Conservation (phyloP, 2,797 vertebrate species). For the Nyctalus aviator region DNA sequence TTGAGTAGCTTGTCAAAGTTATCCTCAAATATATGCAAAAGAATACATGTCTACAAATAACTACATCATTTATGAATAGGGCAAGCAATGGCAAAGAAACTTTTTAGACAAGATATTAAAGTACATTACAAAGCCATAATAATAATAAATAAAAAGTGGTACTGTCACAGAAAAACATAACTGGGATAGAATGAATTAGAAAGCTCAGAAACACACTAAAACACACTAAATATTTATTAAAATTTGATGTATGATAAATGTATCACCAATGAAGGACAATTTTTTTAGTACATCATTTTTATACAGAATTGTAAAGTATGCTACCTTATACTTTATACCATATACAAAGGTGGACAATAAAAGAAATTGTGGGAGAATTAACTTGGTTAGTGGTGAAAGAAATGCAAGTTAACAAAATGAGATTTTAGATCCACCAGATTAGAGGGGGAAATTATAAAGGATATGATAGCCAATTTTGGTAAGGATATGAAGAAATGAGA, state of each 20-base stretch:
- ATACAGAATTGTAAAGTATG: background rate
- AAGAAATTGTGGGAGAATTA: background rate
- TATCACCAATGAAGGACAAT: background rate
- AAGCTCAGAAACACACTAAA: background rate
- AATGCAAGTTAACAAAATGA: background rate
- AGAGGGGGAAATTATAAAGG: background rate
- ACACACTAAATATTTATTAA: background rate
- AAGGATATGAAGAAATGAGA: background rate
- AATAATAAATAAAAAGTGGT: background rate
- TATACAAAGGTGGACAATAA: background rate
- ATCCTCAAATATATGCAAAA: background rate
- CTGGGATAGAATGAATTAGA: background rate
- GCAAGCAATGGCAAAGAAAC: background rate
- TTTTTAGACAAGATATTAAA: background rate
- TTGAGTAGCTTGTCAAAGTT: background rate
- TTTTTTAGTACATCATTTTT: background rate
- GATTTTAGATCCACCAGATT: background rate
- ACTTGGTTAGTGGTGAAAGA: background rate
- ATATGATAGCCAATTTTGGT: background rate
- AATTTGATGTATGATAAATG: background rate
- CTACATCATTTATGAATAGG: background rate
- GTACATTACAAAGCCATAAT: background rate
- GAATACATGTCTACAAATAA: background rate
- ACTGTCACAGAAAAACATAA: background rate
- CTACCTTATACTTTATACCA: background rate